Conservation (phyloP, 2,888 invertebrate species). For the Uropetala carovei region DNA sequence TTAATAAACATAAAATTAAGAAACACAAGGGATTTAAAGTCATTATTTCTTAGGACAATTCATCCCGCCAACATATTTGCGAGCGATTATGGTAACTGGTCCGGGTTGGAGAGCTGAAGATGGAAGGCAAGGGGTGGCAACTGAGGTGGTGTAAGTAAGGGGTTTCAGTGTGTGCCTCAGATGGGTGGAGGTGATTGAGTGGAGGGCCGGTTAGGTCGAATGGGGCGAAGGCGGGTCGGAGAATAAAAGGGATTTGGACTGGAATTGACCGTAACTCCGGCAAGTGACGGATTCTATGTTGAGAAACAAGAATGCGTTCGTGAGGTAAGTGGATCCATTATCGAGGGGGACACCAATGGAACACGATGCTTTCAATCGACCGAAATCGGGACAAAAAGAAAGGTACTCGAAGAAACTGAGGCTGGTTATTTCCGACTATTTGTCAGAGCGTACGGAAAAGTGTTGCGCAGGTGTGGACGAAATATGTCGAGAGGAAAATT, state of each 20-base stretch:
- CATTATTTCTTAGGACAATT: too few species aligned
- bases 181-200: not conserved
- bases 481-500: too few species aligned
- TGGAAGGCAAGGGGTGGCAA: not conserved
- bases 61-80: too few species aligned
- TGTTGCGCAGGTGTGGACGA: too few species aligned
- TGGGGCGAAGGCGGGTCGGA: not conserved
- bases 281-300: not conserved
- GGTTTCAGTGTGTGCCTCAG: not conserved
- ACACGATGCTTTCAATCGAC: not conserved
- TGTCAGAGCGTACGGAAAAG: too few species aligned
- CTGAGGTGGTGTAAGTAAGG: not conserved
- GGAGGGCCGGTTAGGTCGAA: not conserved
- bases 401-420: not conserved
- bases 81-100: too few species aligned
- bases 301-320: not conserved
- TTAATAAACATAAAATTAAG: too few species aligned
- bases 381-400: not conserved
- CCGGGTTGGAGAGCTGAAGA: too few species aligned
- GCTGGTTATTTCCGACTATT: too few species aligned
- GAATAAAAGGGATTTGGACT: not conserved
- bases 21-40: too few species aligned
- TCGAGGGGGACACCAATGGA: not conserved
- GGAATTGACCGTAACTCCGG: constrained; percentile 10
- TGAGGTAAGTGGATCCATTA: constrained; percentile 8